phyloP scores from a whole-genome alignment of 2,888 invertebrate species.

The Endomychus coccineus region DNA sequence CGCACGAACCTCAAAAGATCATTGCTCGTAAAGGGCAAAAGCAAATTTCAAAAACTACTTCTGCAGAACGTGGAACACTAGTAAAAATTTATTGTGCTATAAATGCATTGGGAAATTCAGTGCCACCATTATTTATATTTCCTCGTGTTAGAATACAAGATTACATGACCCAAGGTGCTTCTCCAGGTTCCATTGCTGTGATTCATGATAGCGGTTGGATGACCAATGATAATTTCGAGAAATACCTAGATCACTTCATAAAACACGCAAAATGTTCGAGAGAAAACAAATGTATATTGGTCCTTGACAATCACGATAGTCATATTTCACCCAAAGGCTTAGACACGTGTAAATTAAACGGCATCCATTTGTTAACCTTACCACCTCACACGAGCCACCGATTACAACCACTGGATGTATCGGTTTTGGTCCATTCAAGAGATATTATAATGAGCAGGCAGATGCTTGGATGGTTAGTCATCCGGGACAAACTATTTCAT shows the following conservation, averaged over 20 bases:
- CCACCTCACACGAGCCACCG: no score
- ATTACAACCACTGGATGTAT: no score
- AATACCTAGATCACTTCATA: slow-evolving; percentile 4
- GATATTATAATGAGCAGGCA: no score
- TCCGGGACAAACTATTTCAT: no score
- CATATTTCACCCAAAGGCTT: no score
- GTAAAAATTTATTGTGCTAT: slow-evolving; percentile 15
- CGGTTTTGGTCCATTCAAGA: no score
- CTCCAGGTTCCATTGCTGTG: slow-evolving; percentile 19
- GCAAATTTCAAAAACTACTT: slow-evolving; percentile 13
- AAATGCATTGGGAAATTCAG: slow-evolving; percentile 16
- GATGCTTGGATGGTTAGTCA: no score
- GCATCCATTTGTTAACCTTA: no score
- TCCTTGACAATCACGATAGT: no score
- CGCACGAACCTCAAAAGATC: slow-evolving; percentile 23
- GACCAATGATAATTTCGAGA: slow-evolving; percentile 6
- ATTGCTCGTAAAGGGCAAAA: slow-evolving; percentile 14
- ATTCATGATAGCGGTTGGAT: slow-evolving; percentile 1
- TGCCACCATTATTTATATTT: slow-evolving; percentile 11
- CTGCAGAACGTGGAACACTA: slow-evolving; percentile 13
- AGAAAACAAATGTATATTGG: no score
- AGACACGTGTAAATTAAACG: no score
- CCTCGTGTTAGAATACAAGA: slow-evolving; percentile 13
- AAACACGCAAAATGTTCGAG: no score
- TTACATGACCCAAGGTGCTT: slow-evolving; percentile 18